Evolutionary conservation across 2,888 invertebrate genomes (phyloP), one percentile per base, ranked within the genome.

Genomic region (Zelleria hepariella): DNA sequence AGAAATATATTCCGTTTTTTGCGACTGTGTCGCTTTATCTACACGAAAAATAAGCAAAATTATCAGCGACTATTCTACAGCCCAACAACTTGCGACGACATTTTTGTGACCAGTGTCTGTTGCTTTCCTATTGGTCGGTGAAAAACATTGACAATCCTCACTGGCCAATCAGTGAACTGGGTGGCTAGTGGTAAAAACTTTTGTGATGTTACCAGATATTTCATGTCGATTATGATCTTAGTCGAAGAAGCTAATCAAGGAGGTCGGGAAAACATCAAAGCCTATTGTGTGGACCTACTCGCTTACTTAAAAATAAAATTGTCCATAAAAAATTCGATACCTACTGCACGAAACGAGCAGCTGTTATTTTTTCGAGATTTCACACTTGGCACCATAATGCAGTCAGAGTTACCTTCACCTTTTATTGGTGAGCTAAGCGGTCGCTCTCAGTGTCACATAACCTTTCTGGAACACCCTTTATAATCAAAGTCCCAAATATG

Each of bases 51-150:
- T 69, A 72, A 70, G 69, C 65, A 66, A 72, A 79, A 78, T 70
- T 66, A 64, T 66, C 60, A 61, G 62, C 72, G n/a, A n/a, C 69
- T 67, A 65, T 64, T 58, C 66, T 75, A 79, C 71, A 77, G 49
- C 48, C 5, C 32, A 51, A 51, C 18, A 53, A n/a, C 69, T 72
- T 65, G 67, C 77, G 82, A 83, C 82, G 86, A 85, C 86, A 86
- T 85, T 82, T 86, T 85, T 75, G 67, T 71, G 75, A 70, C 74
- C 77, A 74, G 62, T 81, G 82, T 77, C 71, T 86, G 86, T 78
- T 77, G 70, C 61, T 67, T 65, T 68, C 55, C 67, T 69, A 85
- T 85, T 86, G 86, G 86, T 66, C 60, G 58, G 57, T 59, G n/a
- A 10, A 20, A 60, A 63, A 63, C 66, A 64, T 65, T 63, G 66